Evolutionary conservation across 30 jellyfish, hydroid and myxozoan species (phyloP), one percentile per base, ranked within the genome.

Genomic region (Mastigias papua): DNA sequence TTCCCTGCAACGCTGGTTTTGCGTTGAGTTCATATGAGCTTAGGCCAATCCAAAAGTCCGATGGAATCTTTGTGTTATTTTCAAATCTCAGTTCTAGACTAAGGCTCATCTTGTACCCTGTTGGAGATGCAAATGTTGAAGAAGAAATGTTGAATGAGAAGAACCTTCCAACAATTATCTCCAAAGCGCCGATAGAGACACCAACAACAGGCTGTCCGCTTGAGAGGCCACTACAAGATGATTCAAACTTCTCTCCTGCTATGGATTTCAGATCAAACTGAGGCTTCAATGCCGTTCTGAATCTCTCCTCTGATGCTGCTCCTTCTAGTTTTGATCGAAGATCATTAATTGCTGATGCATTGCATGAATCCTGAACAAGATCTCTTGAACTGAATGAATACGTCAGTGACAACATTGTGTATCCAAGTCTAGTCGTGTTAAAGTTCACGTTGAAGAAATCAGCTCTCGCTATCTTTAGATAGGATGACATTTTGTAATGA

Each of bases 41-140:
- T 67, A 87, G 80, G 48, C 89, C 78, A n/a, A 87, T 37, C 96
- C 96, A 87, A 69, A 54, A 87, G 67, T 87, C 76, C n/a, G 87
- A 35, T 7, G 87, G 81, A 22, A 87, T 58, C 29, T 49, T 35
- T 23, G 96, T 63, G 57, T 57, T 71, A 31, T 87, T 87, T 64
- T 20, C 69, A 54, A 75, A 87, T 34, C 89, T 67, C 49, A 77
- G 81, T 31, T 76, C 78, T 16, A 87, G 73, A 27, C 65, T 60
- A 50, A 87, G 65, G 13, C 86, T 80, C 96, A 77, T 87, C 57
- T 64, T 87, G 74, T 87, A 76, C n/a, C 86, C 90, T 1, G 90
- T 20, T 27, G 96, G 91, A 22, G 81, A 2, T 48, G 31, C 21
- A 69, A 63, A 87, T 30, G 81, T 19, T 27, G 79, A 50, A 1